Base-by-base conservation (phyloP, 2,888 invertebrate genomes). In the Strigamia transsilvanica region DNA sequence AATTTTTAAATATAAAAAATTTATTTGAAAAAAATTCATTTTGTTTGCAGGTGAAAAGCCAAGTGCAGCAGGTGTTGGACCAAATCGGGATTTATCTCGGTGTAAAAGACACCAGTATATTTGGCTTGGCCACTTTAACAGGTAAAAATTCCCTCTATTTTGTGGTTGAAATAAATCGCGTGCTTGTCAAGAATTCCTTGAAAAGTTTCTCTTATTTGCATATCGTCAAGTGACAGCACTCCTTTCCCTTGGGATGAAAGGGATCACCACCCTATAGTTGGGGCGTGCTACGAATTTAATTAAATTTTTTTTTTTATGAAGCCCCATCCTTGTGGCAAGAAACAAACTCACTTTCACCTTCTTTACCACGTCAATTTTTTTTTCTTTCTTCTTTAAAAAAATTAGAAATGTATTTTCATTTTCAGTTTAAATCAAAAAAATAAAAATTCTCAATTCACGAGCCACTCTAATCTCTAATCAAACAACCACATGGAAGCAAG, bases 81-180 rank as follows among this genome's bases (percentile, higher is more conserved):
- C 92, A 94, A 88, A 93, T 94, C 90, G 93, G 93, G 88, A 90
- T 92, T 84, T 93, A 94, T 89, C 92, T 94, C 90, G 94, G 93
- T 89, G 93, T 95, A 91, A 91, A 92, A 89, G 94, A 95, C 89
- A 92, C 93, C 87, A 93, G 94, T 87, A 92, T 95, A 86, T 95
- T 95, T 90, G 95, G 95, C 87, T 90, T 96, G 88, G 94, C 95
- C 86, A 91, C 93, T 87, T 91, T 93, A 87, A 93, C 93, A 91
- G 95, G 95, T 95, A 88, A 56, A 18, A 73, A 73, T 73, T 73
- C 27, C 10, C 15, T 73, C 32, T 73, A 2, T 18, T 51, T 73
- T 73, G 73, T 13, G 73, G 73, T 32, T 27, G 56, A 73, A 73
- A 73, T 73, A 73, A 73, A 73, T 73, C n/a, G 73, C 73, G 73